Evolutionary conservation across 2,113 vertebrate genomes (phyloP), one percentile per base, ranked within the genome.

Genomic region (Lagopus muta): DNA sequence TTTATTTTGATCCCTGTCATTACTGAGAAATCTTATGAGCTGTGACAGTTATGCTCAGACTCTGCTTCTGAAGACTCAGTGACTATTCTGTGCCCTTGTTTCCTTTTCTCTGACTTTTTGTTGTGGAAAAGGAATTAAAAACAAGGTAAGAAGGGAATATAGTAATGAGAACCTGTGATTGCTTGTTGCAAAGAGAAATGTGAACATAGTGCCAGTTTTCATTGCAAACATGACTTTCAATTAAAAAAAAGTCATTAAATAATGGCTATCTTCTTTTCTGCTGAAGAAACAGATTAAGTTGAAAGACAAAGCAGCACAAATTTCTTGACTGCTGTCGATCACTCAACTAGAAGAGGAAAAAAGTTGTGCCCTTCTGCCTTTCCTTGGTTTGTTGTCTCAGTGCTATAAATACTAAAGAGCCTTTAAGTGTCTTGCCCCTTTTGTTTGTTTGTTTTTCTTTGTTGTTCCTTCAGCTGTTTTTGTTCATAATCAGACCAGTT

Each of bases 401-500:
- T 58, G 30, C 10, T 88, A 10, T 32, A 28, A 3, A 10, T 50
- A 50, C 34, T 65, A 40, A 38, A 50, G 30, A 65, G 73, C 24
- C 18, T 88, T 20, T 43, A 57, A 77, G 60, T 58, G n/a, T 62
- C 64, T 86, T 1, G 2, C 20, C 48, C 25, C 3, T 43, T 76
- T 57, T 78, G 34, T 85, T 95, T 72, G 42, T n/a, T 55, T 42
- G 14, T 9, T 32, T 38, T 22, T 54, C 60, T 27, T 36, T 50
- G 25, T 67, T 82, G 52, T 67, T 61, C 32, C 42, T 74, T 12
- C 73, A 61, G 60, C 72, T 88, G 78, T 85, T 92, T 92, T 82
- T 62, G 76, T 81, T 83, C 34, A 85, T 96, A 92, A 94, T 93
- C 92, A 94, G 92, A 67, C 91, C 92, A 96, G 90, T 89, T 94